These are phyloP conservation scores for Ranitomeya imitator DNA, from an alignment of 2,113 vertebrate genomes.

Conservation along the genomic window DNA sequence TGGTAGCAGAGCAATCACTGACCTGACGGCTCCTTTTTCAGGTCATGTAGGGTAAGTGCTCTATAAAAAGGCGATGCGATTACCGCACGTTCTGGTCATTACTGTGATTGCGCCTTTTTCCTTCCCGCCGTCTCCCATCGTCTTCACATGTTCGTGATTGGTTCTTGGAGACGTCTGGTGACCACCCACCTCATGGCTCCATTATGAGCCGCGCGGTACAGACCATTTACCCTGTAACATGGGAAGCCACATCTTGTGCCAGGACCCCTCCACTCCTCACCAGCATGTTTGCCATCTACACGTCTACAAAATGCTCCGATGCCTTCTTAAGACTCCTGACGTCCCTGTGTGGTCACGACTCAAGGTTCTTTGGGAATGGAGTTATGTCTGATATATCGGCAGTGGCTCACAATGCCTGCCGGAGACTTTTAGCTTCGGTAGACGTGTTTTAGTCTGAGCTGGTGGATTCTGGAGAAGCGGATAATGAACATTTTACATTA, in stretches of 20 bases:
- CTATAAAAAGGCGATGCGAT: background rate
- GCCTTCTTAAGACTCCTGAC: background rate
- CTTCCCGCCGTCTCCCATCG: background rate
- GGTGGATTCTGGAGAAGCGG: no score
- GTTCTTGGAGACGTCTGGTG: constrained; percentile 11
- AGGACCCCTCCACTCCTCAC: background rate
- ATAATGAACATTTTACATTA: background rate
- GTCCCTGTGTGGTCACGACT: background rate
- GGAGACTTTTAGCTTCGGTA: background rate
- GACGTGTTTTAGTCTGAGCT: background rate
- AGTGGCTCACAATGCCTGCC: background rate
- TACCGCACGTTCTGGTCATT: background rate
- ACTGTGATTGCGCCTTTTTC: background rate
- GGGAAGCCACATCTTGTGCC: background rate
- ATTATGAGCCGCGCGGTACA: background rate
- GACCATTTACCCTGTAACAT: background rate
- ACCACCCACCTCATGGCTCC: background rate
- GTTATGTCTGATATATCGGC: background rate
- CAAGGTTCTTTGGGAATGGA: background rate
- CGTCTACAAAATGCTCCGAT: background rate
- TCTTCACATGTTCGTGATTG: constrained; percentile 13
- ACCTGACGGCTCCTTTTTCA: background rate
- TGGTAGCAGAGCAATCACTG: no score
- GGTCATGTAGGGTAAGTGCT: background rate
- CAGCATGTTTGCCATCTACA: constrained; percentile 5